Percentiles rank a stretch among this genome's conserved stretches.
These are phyloP conservation scores for Anolis apletophallus DNA, from an alignment of 2,797 vertebrate genomes.

Conservation along the genomic window DNA sequence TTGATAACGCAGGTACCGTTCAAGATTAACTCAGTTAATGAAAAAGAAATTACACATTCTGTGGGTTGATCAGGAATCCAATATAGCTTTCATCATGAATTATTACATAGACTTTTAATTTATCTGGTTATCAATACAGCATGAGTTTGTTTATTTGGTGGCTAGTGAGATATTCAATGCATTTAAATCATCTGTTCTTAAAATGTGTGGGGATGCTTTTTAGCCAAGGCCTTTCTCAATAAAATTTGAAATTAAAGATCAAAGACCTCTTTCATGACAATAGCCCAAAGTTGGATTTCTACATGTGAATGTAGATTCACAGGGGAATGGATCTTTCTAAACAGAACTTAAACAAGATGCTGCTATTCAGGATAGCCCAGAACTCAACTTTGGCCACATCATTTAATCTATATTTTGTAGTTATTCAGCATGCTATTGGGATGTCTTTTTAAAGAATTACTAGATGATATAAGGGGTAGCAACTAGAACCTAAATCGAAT, in stretches of 20 bases:
- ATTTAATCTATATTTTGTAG: neutral
- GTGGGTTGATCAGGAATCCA: neutral
- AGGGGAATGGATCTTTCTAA: neutral
- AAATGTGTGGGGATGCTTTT: neutral
- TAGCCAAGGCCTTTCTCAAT: neutral
- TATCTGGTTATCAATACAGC: constrained; percentile 3
- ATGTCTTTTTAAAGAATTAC: neutral
- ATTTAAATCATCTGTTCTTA: constrained; percentile 8
- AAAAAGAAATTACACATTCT: constrained; percentile 7
- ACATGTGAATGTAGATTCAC: no score
- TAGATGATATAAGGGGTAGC: no score
- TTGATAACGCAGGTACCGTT: neutral
- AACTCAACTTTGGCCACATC: neutral
- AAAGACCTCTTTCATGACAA: neutral
- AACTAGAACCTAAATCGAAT: no score
- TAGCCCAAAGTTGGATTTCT: neutral
- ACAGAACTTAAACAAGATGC: neutral
- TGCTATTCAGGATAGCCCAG: neutral
- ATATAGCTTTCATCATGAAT: constrained; percentile 4
- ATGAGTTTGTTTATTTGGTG: constrained; percentile 12
- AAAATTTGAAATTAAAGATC: neutral
- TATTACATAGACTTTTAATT: constrained; percentile 22
- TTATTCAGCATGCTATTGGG: neutral
- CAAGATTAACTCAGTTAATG: neutral
- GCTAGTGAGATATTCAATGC: neutral